Evolutionary conservation across 2,888 invertebrate species (phyloP).

Genomic region (Trypoxylon attenuatum): DNA sequence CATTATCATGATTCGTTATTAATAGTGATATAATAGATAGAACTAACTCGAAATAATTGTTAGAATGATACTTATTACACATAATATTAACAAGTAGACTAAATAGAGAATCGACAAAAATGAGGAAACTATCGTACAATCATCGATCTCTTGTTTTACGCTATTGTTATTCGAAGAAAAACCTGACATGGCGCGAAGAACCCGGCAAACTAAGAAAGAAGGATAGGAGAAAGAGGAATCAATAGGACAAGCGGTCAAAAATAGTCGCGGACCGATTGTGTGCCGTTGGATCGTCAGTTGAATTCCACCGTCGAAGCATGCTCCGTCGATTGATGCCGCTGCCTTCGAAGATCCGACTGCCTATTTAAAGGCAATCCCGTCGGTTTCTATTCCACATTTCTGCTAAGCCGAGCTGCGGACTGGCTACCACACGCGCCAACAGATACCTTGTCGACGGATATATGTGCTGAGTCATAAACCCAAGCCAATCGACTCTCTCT

Average conservation of each 20-base stretch:
- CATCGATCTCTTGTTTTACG: too few relatives aligned
- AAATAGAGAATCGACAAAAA: too few relatives aligned
- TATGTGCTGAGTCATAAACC: constrained; percentile 17
- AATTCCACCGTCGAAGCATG: constrained; percentile 43
- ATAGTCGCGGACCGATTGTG: constrained; percentile 44
- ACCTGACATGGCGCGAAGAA: constrained; percentile 12
- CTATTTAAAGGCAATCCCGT: constrained; percentile 27
- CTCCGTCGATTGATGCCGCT: constrained; percentile 39
- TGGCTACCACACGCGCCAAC: too few relatives aligned
- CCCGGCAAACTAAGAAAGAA: constrained; percentile 1
- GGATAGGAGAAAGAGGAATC: constrained; percentile 37
- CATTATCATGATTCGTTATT: too few relatives aligned
- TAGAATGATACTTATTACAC: too few relatives aligned
- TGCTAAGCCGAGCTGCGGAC: not conserved
- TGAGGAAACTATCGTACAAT: too few relatives aligned
- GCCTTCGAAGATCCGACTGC: constrained; percentile 22
- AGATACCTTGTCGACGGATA: not conserved
- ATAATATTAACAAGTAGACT: too few relatives aligned
- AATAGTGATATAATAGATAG: too few relatives aligned
- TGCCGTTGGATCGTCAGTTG: constrained; percentile 45
- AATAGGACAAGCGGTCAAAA: constrained; percentile 51
- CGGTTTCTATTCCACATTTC: constrained; percentile 4
- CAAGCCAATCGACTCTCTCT: not conserved
- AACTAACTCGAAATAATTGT: too few relatives aligned
- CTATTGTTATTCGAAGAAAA: too few relatives aligned